Base-by-base conservation (phyloP, 1,140 invertebrate species). In the Brachionus sp. region DNA sequence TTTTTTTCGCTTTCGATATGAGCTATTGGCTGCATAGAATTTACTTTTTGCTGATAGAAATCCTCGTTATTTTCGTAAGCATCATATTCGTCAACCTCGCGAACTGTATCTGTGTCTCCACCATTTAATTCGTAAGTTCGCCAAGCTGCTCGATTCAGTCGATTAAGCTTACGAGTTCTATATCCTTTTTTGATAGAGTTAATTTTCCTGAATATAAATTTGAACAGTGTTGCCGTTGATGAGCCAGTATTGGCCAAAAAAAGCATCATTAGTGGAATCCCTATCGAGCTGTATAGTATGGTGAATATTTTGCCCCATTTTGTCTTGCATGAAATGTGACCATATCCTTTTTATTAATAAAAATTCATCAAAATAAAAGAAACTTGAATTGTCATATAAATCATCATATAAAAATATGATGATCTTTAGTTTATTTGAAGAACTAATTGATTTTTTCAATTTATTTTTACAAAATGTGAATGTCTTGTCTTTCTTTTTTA, bases 221-320 rank as follows among this genome's bases (percentile, higher is more conserved):
- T 80, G 29, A 80, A 80, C 3, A 80, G n/a, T 13, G 50, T 84
- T 16, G 95, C 96, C 86, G 96, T 94, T 0, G 96, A 90, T 90
- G 96, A 96, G 84, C 95, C 95, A 86, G 95, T 94, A 90, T 97
- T 95, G n/a, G 94, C 93, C 64, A 96, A 86, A 0, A 96, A 92
- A 0, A 88, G 84, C n/a, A 88, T 84, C 70, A 86, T 85, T 25
- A 88, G 78, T 12, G 87, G 86, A 19, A 87, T 86, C 13, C 87
- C 87, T 12, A 88, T 66, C 3, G 87, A 57, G 57, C 85, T 85
- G 82, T 87, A 88, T 5, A 87, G 25, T 57, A 88, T 86, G 16
- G 85, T 85, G 16, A 86, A 83, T 7, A 87, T 85, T 84, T 87
- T 87, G 16, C 86, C 87, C 23, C 84, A 83, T 68, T 83, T 84